Base-by-base conservation (phyloP, 1,140 invertebrate genomes). In the Aphelinus atriplicis region DNA sequence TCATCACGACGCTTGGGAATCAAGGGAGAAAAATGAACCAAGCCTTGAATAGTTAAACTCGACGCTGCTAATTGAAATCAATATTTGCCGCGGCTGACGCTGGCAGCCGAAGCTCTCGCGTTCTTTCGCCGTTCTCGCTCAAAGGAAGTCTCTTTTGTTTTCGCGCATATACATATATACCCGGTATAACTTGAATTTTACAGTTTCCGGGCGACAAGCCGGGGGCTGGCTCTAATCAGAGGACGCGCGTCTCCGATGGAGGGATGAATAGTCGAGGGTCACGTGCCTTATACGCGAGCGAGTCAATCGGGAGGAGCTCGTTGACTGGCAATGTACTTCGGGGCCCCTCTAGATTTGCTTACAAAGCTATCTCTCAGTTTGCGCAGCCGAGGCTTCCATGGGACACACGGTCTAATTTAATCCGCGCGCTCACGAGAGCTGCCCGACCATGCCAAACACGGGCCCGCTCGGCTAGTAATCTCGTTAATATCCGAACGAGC, bases 1-100 rank as follows among this genome's bases (percentile, higher is more conserved):
- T 26, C 26, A 26, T 26, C 26, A 26, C 26, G 26, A 26, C 26
- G 26, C 26, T 26, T 26, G 26, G 26, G 26, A 26, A 26, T 26
- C 26, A 0, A 26, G 26, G 26, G 26, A 26, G 26, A 26, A 26
- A 26, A 26, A 26, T 26, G 26, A 26, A 26, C 26, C 26, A 26
- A 26, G 26, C 26, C 0, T 26, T 26, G 26, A 26, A 26, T 26
- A 53, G 46, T 71, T 48, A n/a, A 71, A 4, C 58, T 60, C 48
- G 63, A 7, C 63, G 46, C 48, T n/a, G 64, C 47, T 66, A 73
- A 73, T 66, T 53, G 66, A 73, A 73, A 66, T 67, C 51, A 67
- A 73, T 67, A 61, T 61, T 60, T 60, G 53, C n/a, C 9, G 6
- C 56, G 26, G 46, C 55, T 60, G 56, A 7, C 45, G 42, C 1